Base-by-base conservation (phyloP, 1,140 invertebrate species). In the Penaeus chinensis region DNA sequence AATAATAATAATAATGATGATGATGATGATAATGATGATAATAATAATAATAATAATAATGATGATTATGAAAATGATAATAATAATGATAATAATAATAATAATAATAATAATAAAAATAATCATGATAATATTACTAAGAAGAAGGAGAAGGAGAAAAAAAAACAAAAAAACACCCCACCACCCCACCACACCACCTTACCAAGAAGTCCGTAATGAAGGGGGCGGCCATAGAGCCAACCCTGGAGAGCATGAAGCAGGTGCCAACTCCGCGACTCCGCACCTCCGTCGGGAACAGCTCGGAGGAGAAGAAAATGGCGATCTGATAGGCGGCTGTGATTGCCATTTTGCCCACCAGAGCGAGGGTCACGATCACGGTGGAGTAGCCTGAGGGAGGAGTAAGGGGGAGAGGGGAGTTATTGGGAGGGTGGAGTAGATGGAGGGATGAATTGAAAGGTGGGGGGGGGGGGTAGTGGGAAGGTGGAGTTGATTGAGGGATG, bases 271-370 rank as follows among this genome's bases (percentile, higher is more conserved):
- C 90, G 0, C 84, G 77, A 20, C 69, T 90, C 20, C 90, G 74
- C 11, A 90, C 81, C 62, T 96, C 96, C 0, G 96, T 96, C 0
- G 96, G 96, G 91, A 96, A 96, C 5, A 96, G 91, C 91, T 97
- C 96, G 1, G 96, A 96, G 90, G 96, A 96, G 91, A 97, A 97
- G 1, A 97, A 96, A 92, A 97, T 97, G 88, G 98, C 96, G 2
- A 96, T 95, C 61, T 96, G 95, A 91, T 96, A 97, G 2, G 96
- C 95, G 0, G 95, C 96, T 0, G 96, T 96, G 91, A 97, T 96
- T 66, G 95, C 95, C 94, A 97, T 96, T 92, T 97, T 97, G 2
- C 96, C 96, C 66, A 96, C 93, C 66, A 97, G 92, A 0, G 93
- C 93, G 65, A 96, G 91, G 13, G 95, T 96, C 2, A 95, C 93